Conservation (phyloP, 2,797 vertebrate genomes). For the Menidia menidia region DNA sequence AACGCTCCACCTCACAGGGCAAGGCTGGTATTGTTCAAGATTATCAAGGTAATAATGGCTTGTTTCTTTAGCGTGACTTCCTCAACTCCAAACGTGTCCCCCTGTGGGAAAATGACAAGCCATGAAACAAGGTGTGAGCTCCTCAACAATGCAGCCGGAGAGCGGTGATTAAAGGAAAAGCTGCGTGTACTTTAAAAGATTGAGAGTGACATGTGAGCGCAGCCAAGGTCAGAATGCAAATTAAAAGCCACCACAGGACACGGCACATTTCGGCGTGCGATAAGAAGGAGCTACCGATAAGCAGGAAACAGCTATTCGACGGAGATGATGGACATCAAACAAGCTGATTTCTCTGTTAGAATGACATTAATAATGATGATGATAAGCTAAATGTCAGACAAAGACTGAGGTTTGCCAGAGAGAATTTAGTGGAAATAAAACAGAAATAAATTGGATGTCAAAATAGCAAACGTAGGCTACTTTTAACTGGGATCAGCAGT, state of each 20-base stretch:
- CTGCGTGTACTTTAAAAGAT: slow-evolving; percentile 23
- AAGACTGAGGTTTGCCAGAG: not conserved
- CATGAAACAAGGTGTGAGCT: slow-evolving; percentile 37
- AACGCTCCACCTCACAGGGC: not conserved
- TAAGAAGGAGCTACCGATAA: slow-evolving; percentile 23
- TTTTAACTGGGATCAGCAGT: not conserved
- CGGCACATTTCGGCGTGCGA: not conserved
- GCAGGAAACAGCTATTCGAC: slow-evolving; percentile 13
- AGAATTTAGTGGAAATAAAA: not conserved
- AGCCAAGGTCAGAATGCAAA: slow-evolving; percentile 38
- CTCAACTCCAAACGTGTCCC: slow-evolving; percentile 5
- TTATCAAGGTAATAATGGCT: slow-evolving; percentile 64
- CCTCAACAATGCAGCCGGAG: slow-evolving; percentile 50
- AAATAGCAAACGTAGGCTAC: not conserved
- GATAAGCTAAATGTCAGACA: slow-evolving; percentile 14
- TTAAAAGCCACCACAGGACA: slow-evolving; percentile 7
- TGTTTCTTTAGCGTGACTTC: slow-evolving; percentile 19
- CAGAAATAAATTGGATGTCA: slow-evolving; percentile 2
- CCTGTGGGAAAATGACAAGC: slow-evolving; percentile 14
- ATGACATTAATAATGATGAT: not conserved
- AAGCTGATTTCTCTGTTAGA: slow-evolving; percentile 1
- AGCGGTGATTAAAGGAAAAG: slow-evolving; percentile 35
- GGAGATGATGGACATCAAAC: slow-evolving; percentile 20
- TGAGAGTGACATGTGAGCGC: slow-evolving; percentile 11
- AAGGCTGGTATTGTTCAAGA: slow-evolving; percentile 51